phyloP scores from a whole-genome alignment of 2,113 vertebrate species.

The Sphyrna mokarran region DNA sequence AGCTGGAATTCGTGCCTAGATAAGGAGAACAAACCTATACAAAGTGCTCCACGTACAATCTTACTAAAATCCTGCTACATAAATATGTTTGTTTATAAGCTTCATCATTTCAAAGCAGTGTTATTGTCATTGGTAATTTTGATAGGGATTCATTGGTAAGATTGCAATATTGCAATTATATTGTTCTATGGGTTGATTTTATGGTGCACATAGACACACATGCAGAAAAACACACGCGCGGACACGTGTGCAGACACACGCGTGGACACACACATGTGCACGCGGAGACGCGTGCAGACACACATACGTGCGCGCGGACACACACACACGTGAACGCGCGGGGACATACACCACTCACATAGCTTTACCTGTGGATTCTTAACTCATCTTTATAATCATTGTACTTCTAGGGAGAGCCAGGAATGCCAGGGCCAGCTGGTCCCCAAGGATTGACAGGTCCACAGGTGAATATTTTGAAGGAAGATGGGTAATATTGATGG shows the following conservation, averaged over 20 bases:
- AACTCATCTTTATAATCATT: background rate
- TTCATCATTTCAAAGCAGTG: background rate
- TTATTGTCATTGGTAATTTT: background rate
- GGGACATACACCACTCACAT: too few relatives aligned
- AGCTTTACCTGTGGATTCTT: background rate
- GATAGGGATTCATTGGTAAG: too few relatives aligned
- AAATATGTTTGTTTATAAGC: background rate
- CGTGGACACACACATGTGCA: too few relatives aligned
- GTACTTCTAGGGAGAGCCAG: constrained; percentile 70
- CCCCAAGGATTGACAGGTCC: constrained; percentile 57
- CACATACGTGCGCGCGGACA: too few relatives aligned
- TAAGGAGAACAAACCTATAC: background rate
- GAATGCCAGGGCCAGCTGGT: constrained; percentile 66
- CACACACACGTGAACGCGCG: too few relatives aligned
- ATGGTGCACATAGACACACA: too few relatives aligned
- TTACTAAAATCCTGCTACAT: background rate
- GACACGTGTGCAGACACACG: too few relatives aligned
- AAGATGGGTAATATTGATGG: background rate
- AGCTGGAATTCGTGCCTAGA: background rate
- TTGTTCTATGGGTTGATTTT: background rate
- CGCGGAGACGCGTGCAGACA: too few relatives aligned
- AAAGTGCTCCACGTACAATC: background rate
- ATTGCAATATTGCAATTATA: background rate
- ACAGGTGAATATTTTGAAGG: constrained; percentile 55
- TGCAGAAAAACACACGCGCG: too few relatives aligned